A percentile compares a stretch with the other conserved stretches of the same genome.
phyloP scores from a whole-genome alignment of 2,113 vertebrate genomes.

The Cygnus buccinator region DNA sequence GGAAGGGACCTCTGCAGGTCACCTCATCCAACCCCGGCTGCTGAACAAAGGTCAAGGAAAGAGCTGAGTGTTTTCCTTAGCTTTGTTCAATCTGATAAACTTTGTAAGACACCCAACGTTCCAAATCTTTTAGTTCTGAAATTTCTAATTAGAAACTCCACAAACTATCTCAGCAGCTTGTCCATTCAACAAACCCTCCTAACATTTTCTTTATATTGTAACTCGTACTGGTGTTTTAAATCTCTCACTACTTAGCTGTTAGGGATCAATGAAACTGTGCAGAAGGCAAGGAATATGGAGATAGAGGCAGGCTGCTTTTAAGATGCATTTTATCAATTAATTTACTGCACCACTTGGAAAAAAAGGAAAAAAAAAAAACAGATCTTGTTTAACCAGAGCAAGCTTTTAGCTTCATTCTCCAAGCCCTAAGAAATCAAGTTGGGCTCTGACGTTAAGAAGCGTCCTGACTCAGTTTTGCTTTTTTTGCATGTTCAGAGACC shows the following conservation, averaged over 20 bases:
- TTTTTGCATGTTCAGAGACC: background rate
- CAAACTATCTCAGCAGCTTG: background rate
- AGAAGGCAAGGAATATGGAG: background rate
- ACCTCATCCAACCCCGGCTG: background rate
- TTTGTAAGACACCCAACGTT: background rate
- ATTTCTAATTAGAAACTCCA: background rate
- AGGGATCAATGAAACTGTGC: rapidly evolving
- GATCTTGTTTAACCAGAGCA: background rate
- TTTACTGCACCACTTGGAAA: background rate
- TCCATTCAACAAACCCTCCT: background rate
- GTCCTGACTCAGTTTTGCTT: background rate
- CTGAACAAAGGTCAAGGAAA: background rate
- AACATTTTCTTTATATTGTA: background rate
- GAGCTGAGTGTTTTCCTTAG: background rate
- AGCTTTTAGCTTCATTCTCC: background rate
- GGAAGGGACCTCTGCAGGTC: background rate
- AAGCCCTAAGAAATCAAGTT: background rate
- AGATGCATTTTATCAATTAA: background rate
- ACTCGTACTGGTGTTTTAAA: background rate
- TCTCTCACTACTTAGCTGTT: background rate
- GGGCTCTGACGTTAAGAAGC: background rate
- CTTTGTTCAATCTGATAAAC: background rate
- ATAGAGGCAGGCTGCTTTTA: background rate
- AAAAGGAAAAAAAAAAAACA: background rate
- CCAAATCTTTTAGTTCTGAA: background rate